phyloP scores from a whole-genome alignment of 1,140 invertebrate genomes.

The Diploscapter pachys region DNA sequence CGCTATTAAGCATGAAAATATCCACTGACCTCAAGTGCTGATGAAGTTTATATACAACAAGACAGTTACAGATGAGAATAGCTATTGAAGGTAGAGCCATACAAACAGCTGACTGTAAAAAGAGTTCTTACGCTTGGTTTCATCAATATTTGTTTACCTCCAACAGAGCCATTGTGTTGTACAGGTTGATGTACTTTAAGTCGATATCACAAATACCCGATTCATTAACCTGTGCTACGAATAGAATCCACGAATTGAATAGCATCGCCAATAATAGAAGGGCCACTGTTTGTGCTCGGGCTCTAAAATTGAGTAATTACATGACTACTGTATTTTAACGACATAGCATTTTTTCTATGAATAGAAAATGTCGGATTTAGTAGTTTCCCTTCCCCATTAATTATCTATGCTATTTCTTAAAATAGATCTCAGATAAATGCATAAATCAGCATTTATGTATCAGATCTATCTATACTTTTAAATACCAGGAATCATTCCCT shows the following conservation, averaged over 20 bases:
- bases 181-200: constrained; percentile 44
- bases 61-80: constrained; percentile 49
- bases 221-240: constrained; percentile 49
- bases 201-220: constrained; percentile 47
- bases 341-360: too few relatives aligned
- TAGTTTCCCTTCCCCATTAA: background rate
- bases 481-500: background rate
- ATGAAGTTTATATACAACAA: constrained; percentile 45
- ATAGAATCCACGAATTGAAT: constrained; percentile 51
- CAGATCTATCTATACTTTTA: background rate
- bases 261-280: constrained; percentile 42
- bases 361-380: background rate
- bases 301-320: constrained; percentile 12
- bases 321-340: too few relatives aligned
- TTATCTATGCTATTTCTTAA: background rate
- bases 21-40: too few relatives aligned
- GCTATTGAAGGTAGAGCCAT: constrained; percentile 49
- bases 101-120: constrained; percentile 30
- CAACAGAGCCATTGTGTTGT: constrained; percentile 34
- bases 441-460: background rate
- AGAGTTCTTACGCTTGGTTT: too few relatives aligned
- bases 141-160: background rate
- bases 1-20: constrained; percentile 26
- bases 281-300: constrained; percentile 40
- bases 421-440: background rate